Evolutionary conservation across 2,888 invertebrate genomes (phyloP), one percentile per base, ranked within the genome.

Genomic region (Malacosoma neustria): DNA sequence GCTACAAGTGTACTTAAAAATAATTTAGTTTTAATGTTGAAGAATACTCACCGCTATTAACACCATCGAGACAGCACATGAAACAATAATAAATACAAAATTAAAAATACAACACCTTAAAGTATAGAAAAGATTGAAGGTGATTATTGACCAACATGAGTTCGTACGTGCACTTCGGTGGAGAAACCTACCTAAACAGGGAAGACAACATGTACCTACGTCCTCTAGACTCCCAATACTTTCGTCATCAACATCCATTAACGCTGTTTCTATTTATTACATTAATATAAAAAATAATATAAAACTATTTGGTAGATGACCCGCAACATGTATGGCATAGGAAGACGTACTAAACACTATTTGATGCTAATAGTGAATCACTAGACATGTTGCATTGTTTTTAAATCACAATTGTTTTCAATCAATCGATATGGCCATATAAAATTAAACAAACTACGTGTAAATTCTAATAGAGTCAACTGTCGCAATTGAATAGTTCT

Each of bases 161-260:
- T n/a, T n/a, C n/a, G n/a, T n/a, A n/a, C n/a, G n/a, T n/a, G n/a
- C n/a, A n/a, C n/a, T n/a, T n/a, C n/a, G n/a, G n/a, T n/a, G n/a
- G n/a, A n/a, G n/a, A 3, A 36, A 60, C 56, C 39, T 69, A 74
- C 81, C 71, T 51, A 79, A 46, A 53, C 82, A 84, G 42, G 81
- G 81, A 36, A 82, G 70, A 71, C 84, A 84, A 69, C 84, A 84
- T 49, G 69, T 74, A 57, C 72, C 71, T 58, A 82, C 61, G 56
- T 75, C 68, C 48, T 79, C 80, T 37, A 76, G 66, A 55, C 82
- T 80, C 43, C 77, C 72, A 51, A 69, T 62, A 51, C 77, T 79
- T 56, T 62, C 56, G 47, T 64, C 72, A 54, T 65, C 69, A 54
- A 65, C 55, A 55, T 77, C 77, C 80, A 81, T 81, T 22, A 22